phyloP scores from a whole-genome alignment of 2,113 vertebrate species.

The Ascaphus truei region DNA sequence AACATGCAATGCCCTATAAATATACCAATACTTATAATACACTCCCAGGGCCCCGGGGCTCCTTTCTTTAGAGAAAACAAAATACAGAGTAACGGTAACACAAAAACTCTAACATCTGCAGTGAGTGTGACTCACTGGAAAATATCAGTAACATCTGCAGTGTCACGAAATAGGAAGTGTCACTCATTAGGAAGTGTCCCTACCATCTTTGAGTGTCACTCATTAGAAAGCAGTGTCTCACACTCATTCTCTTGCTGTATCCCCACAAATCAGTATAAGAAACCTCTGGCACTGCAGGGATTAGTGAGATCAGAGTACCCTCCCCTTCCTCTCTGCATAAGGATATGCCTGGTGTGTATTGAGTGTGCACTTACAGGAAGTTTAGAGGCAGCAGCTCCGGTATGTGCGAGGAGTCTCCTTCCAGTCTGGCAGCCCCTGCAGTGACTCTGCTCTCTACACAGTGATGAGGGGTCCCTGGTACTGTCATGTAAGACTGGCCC shows the following conservation, averaged over 20 bases:
- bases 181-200: neutral
- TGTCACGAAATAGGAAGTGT: neutral
- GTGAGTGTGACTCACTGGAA: neutral
- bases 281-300: too few species aligned
- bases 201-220: neutral
- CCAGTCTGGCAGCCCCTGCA: too few species aligned
- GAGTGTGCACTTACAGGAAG: conserved; percentile 18
- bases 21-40: too few species aligned
- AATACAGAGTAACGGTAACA: neutral
- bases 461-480: neutral
- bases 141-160: neutral
- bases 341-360: neutral
- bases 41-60: too few species aligned
- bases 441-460: neutral
- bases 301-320: too few species aligned
- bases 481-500: neutral
- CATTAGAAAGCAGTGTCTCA: neutral
- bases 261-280: neutral
- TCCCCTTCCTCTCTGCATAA: neutral
- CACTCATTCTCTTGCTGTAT: neutral
- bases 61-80: too few species aligned
- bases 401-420: neutral
- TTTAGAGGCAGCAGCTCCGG: neutral
- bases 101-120: neutral
- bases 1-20: too few species aligned